These are phyloP conservation scores for Ciona savignyi DNA, from an alignment of 23 tunicate species.

Conservation along the genomic window DNA sequence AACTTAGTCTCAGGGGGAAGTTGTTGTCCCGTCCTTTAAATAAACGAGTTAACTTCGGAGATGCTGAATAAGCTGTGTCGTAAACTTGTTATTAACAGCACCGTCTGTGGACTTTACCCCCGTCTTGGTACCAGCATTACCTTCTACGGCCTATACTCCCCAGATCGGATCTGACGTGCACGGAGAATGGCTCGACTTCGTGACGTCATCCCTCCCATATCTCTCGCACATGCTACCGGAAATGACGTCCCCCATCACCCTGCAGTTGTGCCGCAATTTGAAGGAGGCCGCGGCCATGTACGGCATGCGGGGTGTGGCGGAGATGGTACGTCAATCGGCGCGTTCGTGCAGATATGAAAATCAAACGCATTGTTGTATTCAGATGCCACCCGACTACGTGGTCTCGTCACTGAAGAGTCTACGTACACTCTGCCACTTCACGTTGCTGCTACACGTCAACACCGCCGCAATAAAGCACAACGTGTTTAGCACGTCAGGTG, in stretches of 20 bases:
- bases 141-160: too few relatives aligned
- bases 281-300: conserved; percentile 35
- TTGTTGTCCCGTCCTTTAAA: too few relatives aligned
- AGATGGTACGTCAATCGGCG: background rate
- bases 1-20: too few relatives aligned
- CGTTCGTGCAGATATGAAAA: too few relatives aligned
- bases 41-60: too few relatives aligned
- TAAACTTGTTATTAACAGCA: too few relatives aligned
- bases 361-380: too few relatives aligned
- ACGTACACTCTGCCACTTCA: conserved; percentile 22
- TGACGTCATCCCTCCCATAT: conserved; percentile 46
- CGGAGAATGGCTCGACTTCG: conserved; percentile 43
- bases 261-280: conserved; percentile 54
- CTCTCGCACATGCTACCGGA: conserved; percentile 30
- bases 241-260: conserved; percentile 27
- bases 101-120: too few relatives aligned
- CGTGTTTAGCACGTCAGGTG: background rate
- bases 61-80: too few relatives aligned
- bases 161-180: conserved; percentile 31
- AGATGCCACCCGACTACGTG: conserved; percentile 26
- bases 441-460: conserved; percentile 16
- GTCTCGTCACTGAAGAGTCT: conserved; percentile 29
- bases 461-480: background rate
- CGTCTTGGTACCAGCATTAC: too few relatives aligned
- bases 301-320: conserved; percentile 3